phyloP scores from a whole-genome alignment of 30 jellyfish, hydroid and myxozoan species.

The Nemopilema nomurai region DNA sequence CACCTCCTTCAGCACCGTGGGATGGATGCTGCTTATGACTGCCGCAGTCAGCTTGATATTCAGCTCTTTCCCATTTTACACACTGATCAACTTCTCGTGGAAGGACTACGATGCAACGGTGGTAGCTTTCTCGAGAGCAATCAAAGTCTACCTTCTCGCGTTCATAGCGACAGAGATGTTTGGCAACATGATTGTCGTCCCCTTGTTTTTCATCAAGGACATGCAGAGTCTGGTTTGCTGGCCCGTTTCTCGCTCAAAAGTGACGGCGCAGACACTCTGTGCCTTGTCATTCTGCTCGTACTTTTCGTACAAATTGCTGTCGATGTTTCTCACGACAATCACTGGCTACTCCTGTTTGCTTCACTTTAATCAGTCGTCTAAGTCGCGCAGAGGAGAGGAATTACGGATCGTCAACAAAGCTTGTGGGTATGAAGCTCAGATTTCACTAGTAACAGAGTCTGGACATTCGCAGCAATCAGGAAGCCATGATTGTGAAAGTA shows the following conservation, averaged over 20 bases:
- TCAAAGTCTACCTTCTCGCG: constrained; percentile 20
- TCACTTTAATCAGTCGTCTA: constrained; percentile 33
- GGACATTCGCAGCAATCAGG: constrained; percentile 36
- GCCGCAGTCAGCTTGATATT: constrained; percentile 48
- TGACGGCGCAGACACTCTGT: constrained; percentile 27
- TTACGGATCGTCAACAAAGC: neutral
- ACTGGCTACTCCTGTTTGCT: constrained; percentile 56
- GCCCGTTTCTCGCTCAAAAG: constrained; percentile 16
- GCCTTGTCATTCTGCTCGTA: constrained; percentile 39
- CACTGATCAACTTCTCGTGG: constrained; percentile 41
- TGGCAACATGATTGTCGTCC: constrained; percentile 61
- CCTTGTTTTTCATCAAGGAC: constrained; percentile 43
- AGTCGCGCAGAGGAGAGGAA: constrained; percentile 1
- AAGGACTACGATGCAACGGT: constrained; percentile 37
- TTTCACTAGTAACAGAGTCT: constrained; percentile 46
- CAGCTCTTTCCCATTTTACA: constrained; percentile 53
- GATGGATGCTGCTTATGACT: constrained; percentile 12
- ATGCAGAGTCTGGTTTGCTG: constrained; percentile 40
- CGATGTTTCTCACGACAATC: constrained; percentile 64
- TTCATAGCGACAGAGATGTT: constrained; percentile 49
- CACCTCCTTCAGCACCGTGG: constrained; percentile 38
- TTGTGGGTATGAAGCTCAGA: constrained; percentile 46
- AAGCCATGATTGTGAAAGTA: neutral
- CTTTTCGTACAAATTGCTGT: constrained; percentile 57
- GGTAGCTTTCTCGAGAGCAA: constrained; percentile 42